Percentiles rank a stretch among this genome's conserved stretches.
phyloP scores from a whole-genome alignment of 2,797 vertebrate genomes.

The Sitta carolinensis region DNA sequence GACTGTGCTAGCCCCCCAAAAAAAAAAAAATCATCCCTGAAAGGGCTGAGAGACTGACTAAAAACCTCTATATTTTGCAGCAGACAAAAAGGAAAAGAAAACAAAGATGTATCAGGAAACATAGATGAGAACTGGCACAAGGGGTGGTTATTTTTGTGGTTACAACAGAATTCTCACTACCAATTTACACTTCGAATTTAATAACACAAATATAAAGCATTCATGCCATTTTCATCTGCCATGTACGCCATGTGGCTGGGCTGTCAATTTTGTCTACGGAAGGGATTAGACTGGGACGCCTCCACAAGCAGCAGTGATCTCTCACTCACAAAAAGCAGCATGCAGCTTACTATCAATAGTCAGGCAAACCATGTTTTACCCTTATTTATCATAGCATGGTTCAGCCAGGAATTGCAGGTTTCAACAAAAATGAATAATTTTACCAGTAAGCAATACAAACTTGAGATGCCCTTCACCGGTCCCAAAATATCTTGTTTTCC shows the following conservation, averaged over 20 bases:
- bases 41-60: background rate
- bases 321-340: background rate
- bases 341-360: slow-evolving; percentile 42
- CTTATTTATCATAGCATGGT: slow-evolving; percentile 1
- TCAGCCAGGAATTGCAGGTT: slow-evolving; percentile 16
- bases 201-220: background rate
- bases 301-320: slow-evolving; percentile 26
- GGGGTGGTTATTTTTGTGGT: background rate
- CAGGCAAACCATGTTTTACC: background rate
- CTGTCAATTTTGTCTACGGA: background rate
- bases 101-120: background rate
- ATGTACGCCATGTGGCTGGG: background rate
- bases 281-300: slow-evolving; percentile 23
- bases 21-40: background rate
- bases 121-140: background rate
- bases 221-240: background rate
- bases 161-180: background rate
- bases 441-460: slow-evolving; percentile 17
- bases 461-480: slow-evolving; percentile 1
- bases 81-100: background rate
- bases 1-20: background rate
- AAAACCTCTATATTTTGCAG: background rate
- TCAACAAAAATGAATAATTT: slow-evolving; percentile 36
- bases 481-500: slow-evolving; percentile 59
- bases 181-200: background rate